Conservation (phyloP, 2,888 invertebrate genomes). For the Drosophila hawaiiensis region DNA sequence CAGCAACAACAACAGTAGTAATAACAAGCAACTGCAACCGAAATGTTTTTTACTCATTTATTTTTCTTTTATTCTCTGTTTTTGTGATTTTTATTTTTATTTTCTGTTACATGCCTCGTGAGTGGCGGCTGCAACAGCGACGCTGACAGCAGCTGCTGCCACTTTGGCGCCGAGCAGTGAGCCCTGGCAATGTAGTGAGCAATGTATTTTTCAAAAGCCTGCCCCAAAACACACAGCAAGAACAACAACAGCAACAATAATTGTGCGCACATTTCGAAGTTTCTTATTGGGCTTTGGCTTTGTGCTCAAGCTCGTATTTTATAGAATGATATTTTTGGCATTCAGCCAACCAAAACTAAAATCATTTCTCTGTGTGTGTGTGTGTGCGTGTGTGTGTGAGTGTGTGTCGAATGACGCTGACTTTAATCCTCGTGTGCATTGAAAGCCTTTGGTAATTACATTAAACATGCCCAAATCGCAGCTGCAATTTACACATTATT, state of each 20-base stretch:
- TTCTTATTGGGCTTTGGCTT: slow-evolving; percentile 78
- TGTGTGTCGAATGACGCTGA: slow-evolving; percentile 45
- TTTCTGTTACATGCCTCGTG: slow-evolving; percentile 32
- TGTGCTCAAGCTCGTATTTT: slow-evolving; percentile 78
- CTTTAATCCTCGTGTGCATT: slow-evolving; percentile 68
- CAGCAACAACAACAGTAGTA: slow-evolving; percentile 8
- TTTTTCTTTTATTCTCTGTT: slow-evolving; percentile 26
- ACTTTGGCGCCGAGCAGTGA: slow-evolving; percentile 46
- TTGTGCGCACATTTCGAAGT: slow-evolving; percentile 61
- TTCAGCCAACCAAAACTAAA: slow-evolving; percentile 43
- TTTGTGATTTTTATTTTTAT: slow-evolving; percentile 7
- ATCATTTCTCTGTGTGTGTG: not conserved
- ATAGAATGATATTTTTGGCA: slow-evolving; percentile 80
- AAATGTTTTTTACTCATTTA: slow-evolving; percentile 39
- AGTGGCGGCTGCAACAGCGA: slow-evolving; percentile 49
- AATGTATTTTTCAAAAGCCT: slow-evolving; percentile 63
- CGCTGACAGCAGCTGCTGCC: slow-evolving; percentile 58
- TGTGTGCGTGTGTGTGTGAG: slow-evolving; percentile 10
- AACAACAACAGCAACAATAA: slow-evolving; percentile 5
- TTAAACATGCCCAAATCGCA: slow-evolving; percentile 80
- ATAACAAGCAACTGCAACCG: slow-evolving; percentile 11
- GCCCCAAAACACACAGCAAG: slow-evolving; percentile 20
- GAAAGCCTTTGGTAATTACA: slow-evolving; percentile 80
- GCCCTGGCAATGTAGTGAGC: slow-evolving; percentile 35
- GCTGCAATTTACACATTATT: slow-evolving; percentile 75